Conservation (phyloP, 2,888 invertebrate species). For the Andrena flavipes region DNA sequence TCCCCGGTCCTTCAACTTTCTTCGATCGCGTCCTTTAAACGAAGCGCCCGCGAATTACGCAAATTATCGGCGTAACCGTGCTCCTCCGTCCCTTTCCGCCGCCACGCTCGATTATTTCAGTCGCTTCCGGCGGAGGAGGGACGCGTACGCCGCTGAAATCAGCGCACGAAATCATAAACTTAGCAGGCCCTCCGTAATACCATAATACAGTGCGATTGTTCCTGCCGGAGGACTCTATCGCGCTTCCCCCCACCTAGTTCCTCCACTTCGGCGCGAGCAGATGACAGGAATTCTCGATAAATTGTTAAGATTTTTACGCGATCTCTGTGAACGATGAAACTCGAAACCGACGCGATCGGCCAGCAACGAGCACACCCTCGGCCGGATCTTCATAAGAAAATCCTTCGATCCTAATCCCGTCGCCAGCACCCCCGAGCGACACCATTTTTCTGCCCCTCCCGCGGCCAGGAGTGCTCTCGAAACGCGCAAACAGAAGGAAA, state of each 20-base stretch:
- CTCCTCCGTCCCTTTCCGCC: slow-evolving; percentile 34
- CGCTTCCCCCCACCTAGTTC: not conserved
- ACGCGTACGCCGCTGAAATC: slow-evolving; percentile 3
- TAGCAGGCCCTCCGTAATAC: slow-evolving; percentile 14
- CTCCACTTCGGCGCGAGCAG: too few relatives aligned
- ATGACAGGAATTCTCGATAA: too few relatives aligned
- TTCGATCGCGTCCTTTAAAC: slow-evolving; percentile 38
- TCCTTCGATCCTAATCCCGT: slow-evolving; percentile 52
- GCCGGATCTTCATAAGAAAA: slow-evolving; percentile 25
- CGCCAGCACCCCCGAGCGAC: slow-evolving; percentile 21
- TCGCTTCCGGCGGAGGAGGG: slow-evolving; percentile 20
- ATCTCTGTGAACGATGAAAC: too few relatives aligned
- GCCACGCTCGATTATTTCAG: slow-evolving; percentile 43
- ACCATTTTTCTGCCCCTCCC: slow-evolving; percentile 5
- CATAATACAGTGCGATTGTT: too few relatives aligned
- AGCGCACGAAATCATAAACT: slow-evolving; percentile 35
- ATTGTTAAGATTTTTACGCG: too few relatives aligned
- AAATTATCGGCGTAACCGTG: slow-evolving; percentile 65
- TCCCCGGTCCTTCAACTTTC: slow-evolving; percentile 50
- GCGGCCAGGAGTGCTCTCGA: slow-evolving; percentile 41
- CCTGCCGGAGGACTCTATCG: not conserved
- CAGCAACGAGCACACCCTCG: not conserved
- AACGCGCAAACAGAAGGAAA: slow-evolving; percentile 53
- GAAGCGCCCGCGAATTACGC: slow-evolving; percentile 64
- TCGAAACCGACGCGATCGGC: too few relatives aligned